Conservation (phyloP, 2,113 vertebrate species). For the Nothobranchius furzeri region DNA sequence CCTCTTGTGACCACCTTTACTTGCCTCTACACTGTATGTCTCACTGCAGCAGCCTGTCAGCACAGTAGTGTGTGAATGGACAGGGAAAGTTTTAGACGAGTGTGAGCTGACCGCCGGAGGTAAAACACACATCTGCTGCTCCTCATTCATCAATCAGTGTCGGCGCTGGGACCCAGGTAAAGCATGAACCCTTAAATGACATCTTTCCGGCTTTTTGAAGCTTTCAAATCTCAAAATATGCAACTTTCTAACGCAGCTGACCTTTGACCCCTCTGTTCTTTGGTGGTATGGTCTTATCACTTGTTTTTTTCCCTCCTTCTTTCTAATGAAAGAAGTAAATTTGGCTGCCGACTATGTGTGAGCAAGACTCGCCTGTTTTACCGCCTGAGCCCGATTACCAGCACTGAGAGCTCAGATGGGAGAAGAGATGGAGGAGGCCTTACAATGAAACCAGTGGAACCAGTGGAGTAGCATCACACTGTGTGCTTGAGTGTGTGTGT, state of each 20-base stretch:
- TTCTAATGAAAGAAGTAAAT: neutral
- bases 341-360: neutral
- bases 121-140: conserved; percentile 22
- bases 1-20: conserved; percentile 63
- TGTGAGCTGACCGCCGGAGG: conserved; percentile 27
- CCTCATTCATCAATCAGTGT: neutral
- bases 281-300: neutral
- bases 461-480: conserved; percentile 60
- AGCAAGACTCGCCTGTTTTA: conserved; percentile 21
- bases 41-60: conserved; percentile 36
- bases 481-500: neutral
- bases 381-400: conserved; percentile 30
- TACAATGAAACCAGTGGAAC: conserved; percentile 69
- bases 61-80: conserved; percentile 32
- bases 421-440: conserved; percentile 39
- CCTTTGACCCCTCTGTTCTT: neutral
- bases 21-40: conserved; percentile 44
- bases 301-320: neutral
- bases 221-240: neutral
- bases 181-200: neutral
- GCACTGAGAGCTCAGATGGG: conserved; percentile 39
- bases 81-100: conserved; percentile 19
- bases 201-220: conserved; percentile 8
- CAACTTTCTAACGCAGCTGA: neutral
- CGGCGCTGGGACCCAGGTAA: conserved; percentile 67